These are phyloP conservation scores for Mystacides longicornis DNA, from an alignment of 2,888 invertebrate genomes.

Conservation along the genomic window DNA sequence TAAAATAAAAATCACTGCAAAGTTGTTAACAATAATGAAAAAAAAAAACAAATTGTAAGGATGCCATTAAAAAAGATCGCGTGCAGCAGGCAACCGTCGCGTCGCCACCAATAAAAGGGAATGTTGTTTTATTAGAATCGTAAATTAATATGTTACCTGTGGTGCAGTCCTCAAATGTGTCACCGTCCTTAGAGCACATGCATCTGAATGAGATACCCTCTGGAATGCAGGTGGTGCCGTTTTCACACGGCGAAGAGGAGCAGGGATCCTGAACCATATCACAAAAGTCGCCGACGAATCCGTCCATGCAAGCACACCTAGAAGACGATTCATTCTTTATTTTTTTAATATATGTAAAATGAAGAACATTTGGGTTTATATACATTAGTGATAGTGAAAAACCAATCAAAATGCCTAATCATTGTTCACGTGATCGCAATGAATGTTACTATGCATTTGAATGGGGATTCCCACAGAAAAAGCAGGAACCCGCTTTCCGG, in stretches of 20 bases:
- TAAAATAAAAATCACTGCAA: too few species aligned
- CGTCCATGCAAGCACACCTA: slow-evolving; percentile 53
- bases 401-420: too few species aligned
- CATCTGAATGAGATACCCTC: slow-evolving; percentile 23
- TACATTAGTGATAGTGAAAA: slow-evolving; percentile 32
- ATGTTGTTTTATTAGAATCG: too few species aligned
- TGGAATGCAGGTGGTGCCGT: slow-evolving; percentile 53
- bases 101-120: too few species aligned
- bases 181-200: slow-evolving; percentile 17
- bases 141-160: too few species aligned
- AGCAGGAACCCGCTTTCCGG: too few species aligned
- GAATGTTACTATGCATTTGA: background rate
- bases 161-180: slow-evolving; percentile 17
- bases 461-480: too few species aligned
- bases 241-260: slow-evolving; percentile 68
- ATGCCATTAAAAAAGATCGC: background rate
- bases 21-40: background rate
- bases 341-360: background rate
- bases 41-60: background rate
- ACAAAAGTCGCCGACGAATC: slow-evolving; percentile 66
- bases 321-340: background rate
- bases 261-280: slow-evolving; percentile 71
- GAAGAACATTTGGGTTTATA: too few species aligned
- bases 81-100: background rate
- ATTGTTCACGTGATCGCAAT: background rate